Percentiles rank a stretch among this genome's conserved stretches.
Conservation (phyloP, 2,113 vertebrate genomes). For the Gasterosteus nipponicus region DNA sequence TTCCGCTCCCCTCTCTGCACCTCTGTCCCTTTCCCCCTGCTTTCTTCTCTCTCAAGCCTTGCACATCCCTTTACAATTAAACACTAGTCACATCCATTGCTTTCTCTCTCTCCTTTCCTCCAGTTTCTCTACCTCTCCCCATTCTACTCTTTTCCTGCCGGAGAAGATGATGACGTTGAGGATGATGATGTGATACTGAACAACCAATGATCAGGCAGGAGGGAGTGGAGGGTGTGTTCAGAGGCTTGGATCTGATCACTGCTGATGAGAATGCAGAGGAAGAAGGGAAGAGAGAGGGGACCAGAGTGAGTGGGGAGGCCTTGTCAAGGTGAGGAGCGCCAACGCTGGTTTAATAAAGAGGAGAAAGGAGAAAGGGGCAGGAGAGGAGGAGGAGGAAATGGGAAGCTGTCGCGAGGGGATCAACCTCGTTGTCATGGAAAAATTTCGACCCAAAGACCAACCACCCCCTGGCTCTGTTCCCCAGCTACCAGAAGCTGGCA, state of each 20-base stretch:
- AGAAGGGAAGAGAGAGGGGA: constrained; percentile 70
- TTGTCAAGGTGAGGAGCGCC: constrained; percentile 65
- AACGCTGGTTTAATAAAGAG: constrained; percentile 61
- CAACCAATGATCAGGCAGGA: constrained; percentile 76
- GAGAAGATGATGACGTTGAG: constrained; percentile 80
- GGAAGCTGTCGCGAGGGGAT: constrained; percentile 60
- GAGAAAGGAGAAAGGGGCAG: constrained; percentile 31
- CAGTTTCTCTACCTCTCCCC: constrained; percentile 26
- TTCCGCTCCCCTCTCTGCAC: constrained; percentile 31
- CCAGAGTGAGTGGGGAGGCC: constrained; percentile 63
- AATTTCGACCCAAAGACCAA: constrained; percentile 94
- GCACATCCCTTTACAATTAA: constrained; percentile 45
- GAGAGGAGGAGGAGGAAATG: constrained; percentile 58
- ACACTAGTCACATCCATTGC: constrained; percentile 22
- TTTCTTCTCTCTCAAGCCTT: constrained; percentile 26
- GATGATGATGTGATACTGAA: constrained; percentile 82
- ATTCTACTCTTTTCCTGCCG: constrained; percentile 66
- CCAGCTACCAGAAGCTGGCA: constrained; percentile 84
- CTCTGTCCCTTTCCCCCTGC: constrained; percentile 29
- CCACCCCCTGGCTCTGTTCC: constrained; percentile 96
- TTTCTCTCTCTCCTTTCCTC: constrained; percentile 25
- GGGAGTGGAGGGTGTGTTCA: constrained; percentile 76
- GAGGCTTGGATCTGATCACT: constrained; percentile 90
- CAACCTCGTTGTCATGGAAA: constrained; percentile 84
- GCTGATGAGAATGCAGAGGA: constrained; percentile 86